Conservation (phyloP, 2,888 invertebrate species). For the Polydrusus cervinus region DNA sequence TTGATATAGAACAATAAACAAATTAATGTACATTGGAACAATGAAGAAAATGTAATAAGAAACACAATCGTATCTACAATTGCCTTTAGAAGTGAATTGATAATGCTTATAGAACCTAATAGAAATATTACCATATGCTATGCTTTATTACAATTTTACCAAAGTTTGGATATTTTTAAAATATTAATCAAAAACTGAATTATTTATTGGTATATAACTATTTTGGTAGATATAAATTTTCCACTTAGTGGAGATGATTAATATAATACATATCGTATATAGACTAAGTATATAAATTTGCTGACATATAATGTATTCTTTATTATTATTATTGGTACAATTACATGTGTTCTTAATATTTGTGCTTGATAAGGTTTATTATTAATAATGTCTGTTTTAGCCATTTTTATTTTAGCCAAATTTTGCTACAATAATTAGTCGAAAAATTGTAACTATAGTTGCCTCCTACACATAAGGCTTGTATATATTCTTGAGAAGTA, state of each 20-base stretch:
- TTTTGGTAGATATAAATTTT: no score
- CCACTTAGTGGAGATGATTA: no score
- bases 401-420: not conserved
- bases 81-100: not conserved
- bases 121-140: not conserved
- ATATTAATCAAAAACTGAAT: not conserved
- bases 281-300: no score
- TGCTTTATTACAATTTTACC: not conserved
- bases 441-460: slow-evolving; percentile 28
- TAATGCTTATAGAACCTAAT: not conserved
- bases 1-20: no score
- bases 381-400: not conserved
- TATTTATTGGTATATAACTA: no score
- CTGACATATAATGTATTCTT: not conserved
- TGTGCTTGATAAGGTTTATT: not conserved
- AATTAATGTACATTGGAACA: no score
- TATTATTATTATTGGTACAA: not conserved
- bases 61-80: not conserved
- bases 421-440: slow-evolving; percentile 32
- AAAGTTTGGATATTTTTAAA: not conserved
- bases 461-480: slow-evolving; percentile 21
- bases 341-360: not conserved
- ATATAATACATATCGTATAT: no score
- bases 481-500: not conserved
- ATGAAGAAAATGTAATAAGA: not conserved